phyloP scores from a whole-genome alignment of 1,140 invertebrate species.

The Muscidifurax raptorellus region DNA sequence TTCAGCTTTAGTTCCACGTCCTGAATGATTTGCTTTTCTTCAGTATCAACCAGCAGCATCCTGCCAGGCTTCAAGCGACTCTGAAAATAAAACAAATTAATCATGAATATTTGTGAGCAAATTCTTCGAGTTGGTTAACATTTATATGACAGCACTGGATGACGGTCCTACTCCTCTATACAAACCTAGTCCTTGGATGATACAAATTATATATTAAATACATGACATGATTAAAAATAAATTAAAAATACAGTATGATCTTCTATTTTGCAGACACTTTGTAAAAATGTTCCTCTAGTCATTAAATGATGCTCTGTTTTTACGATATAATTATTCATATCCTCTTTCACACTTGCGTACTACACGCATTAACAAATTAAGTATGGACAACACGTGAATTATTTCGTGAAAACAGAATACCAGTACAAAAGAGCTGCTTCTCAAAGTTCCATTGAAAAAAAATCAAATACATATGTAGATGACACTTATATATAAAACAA shows the following conservation, averaged over 20 bases:
- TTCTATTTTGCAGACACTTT: slow-evolving; percentile 55
- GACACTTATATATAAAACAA: slow-evolving; percentile 4
- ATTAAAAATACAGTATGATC: slow-evolving; percentile 66
- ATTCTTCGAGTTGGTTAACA: slow-evolving; percentile 59
- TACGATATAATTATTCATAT: slow-evolving; percentile 42
- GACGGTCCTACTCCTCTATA: slow-evolving; percentile 71
- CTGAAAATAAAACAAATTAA: slow-evolving; percentile 77
- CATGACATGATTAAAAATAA: slow-evolving; percentile 70
- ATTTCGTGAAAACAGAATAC: neutral
- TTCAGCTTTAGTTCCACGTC: slow-evolving; percentile 95
- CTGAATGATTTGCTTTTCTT: slow-evolving; percentile 92
- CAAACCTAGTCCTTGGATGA: slow-evolving; percentile 73
- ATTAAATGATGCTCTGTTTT: slow-evolving; percentile 60
- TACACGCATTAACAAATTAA: neutral
- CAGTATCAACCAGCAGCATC: slow-evolving; percentile 98
- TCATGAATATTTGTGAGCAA: slow-evolving; percentile 54
- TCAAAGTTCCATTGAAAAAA: slow-evolving; percentile 1
- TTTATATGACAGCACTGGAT: slow-evolving; percentile 69
- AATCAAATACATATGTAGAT: neutral
- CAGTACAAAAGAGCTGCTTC: neutral
- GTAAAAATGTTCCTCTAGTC: slow-evolving; percentile 52
- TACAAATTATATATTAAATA: slow-evolving; percentile 69
- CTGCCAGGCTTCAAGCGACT: slow-evolving; percentile 97
- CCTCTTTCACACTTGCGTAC: neutral
- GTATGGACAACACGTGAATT: neutral